Percentiles rank a stretch among this genome's conserved stretches.
phyloP scores from a whole-genome alignment of 2,888 invertebrate genomes.

The Minunthozetes semirufus region DNA sequence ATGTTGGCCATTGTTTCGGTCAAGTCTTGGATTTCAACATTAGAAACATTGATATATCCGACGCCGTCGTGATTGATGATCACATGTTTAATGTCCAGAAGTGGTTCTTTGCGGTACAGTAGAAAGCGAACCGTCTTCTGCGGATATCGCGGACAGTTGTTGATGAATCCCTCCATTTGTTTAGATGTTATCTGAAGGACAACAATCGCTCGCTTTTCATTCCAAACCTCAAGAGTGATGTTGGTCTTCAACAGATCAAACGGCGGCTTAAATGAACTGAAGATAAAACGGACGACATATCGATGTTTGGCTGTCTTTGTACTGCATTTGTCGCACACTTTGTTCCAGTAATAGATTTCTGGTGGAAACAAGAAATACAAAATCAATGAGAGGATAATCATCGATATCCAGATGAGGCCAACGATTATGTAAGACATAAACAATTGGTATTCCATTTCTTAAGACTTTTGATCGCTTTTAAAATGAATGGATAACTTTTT shows the following conservation, averaged over 20 bases:
- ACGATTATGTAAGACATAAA: not conserved
- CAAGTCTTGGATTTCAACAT: constrained; percentile 3
- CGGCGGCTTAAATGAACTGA: not conserved
- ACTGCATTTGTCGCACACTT: not conserved
- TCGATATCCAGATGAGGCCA: not conserved
- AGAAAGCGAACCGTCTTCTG: not conserved
- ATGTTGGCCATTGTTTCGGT: not conserved
- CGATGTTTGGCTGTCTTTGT: not conserved
- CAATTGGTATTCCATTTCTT: not conserved
- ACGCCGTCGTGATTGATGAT: not conserved
- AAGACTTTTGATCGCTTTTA: no score
- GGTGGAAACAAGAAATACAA: not conserved
- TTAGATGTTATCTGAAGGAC: not conserved
- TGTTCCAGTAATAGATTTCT: constrained; percentile 17
- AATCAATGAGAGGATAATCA: not conserved
- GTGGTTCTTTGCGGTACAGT: not conserved
- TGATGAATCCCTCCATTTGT: not conserved
- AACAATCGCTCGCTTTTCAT: not conserved
- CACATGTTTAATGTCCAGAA: not conserved
- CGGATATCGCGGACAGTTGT: not conserved
- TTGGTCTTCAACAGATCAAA: not conserved
- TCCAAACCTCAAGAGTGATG: not conserved
- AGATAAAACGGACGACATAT: constrained; percentile 9
- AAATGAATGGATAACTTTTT: no score
- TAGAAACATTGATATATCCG: not conserved